Evolutionary conservation across 2,888 invertebrate species (phyloP), one percentile per base, ranked within the genome.

Genomic region (Gibbula magus): DNA sequence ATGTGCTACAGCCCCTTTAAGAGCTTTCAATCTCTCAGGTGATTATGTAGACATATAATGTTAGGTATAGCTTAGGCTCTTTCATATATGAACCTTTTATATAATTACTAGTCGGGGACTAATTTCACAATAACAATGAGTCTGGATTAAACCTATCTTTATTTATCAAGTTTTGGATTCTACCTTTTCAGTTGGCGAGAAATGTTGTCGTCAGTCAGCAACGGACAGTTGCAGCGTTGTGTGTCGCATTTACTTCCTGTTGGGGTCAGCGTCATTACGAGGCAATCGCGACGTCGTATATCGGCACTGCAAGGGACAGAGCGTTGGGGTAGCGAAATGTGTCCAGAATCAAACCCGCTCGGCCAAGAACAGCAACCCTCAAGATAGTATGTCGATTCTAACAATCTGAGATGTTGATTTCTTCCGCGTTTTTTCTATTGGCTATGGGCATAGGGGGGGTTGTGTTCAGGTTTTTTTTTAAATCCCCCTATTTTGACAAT

Each of bases 271-370:
- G 7, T 80, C 79, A 32, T 76, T 67, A 10, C 82, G 82, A 10
- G 86, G 83, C 53, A 87, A 81, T 45, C 81, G 83, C 22, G 81
- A 77, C 78, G 84, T 80, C 67, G 84, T 56, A 39, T 80, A 25
- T 66, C 81, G 85, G 32, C 88, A 87, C 35, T 90, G 89, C 77
- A 83, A 81, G 3, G 85, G 85, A 0, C 39, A 79, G 13, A 85
- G 86, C 67, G 83, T 81, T n/a, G 77, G 79, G 0, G 88, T 89
- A 2, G 85, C 84, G 16, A 84, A 86, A 75, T 90, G 89, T 80
- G 82, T 88, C 2, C 86, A 86, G 76, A 84, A 85, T 45, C 87
- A 87, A 77, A 85, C 86, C 5, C 83, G 86, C n/a, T 81, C 88
- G 0, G 82, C 84, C 10, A 81, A 85, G 13, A 80, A 84, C 18